phyloP scores from a whole-genome alignment of 2,888 invertebrate species.

The Fragum whitleyi region DNA sequence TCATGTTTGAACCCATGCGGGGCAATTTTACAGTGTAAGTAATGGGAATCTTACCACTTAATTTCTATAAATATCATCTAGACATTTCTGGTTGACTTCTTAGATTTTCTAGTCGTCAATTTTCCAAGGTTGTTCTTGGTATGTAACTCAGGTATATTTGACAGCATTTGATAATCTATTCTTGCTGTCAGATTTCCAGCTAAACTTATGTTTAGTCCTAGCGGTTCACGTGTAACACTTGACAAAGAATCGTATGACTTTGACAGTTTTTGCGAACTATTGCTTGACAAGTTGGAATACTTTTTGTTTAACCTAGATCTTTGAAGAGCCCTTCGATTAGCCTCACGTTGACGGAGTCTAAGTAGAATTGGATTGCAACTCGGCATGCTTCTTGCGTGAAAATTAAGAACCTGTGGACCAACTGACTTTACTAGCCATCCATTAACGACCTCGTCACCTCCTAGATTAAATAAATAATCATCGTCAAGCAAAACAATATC shows the following conservation, averaged over 20 bases:
- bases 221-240: neutral
- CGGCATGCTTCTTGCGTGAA: constrained; percentile 50
- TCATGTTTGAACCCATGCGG: too few species aligned
- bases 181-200: too few species aligned
- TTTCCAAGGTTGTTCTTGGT: too few species aligned
- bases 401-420: constrained; percentile 49
- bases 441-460: constrained; percentile 45
- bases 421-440: constrained; percentile 58
- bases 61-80: too few species aligned
- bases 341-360: constrained; percentile 44
- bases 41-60: too few species aligned
- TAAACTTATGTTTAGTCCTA: neutral
- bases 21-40: too few species aligned
- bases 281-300: constrained; percentile 1
- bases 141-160: too few species aligned
- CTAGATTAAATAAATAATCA: neutral
- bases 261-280: constrained; percentile 18
- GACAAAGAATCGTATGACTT: constrained; percentile 11
- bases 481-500: neutral
- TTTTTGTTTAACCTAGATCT: constrained; percentile 5
- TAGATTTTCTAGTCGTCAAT: too few species aligned
- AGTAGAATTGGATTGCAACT: constrained; percentile 59
- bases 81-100: too few species aligned
- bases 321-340: constrained; percentile 34
- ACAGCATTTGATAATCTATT: too few species aligned